phyloP scores from a whole-genome alignment of 2,797 vertebrate species.

The Acanthurus tractus region DNA sequence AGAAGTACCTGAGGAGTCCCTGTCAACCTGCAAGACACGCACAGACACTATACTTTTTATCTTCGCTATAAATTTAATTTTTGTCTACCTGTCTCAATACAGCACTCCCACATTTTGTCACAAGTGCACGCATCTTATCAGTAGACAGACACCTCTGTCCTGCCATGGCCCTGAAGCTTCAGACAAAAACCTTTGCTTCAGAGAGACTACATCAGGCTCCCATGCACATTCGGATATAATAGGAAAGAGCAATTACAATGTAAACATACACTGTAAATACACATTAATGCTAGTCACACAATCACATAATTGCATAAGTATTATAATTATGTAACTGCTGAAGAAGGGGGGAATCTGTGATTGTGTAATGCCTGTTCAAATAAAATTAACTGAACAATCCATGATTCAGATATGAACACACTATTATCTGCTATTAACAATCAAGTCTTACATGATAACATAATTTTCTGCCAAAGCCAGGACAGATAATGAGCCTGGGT shows the following conservation, averaged over 20 bases:
- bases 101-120: neutral
- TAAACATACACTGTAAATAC: neutral
- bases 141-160: neutral
- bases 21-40: constrained; percentile 30
- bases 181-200: neutral
- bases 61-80: neutral
- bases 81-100: neutral
- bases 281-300: neutral
- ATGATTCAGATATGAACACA: too few relatives aligned
- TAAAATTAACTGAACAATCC: too few relatives aligned
- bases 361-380: too few relatives aligned
- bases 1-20: constrained; percentile 29
- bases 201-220: neutral
- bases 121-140: neutral
- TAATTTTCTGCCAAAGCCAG: too few relatives aligned
- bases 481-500: too few relatives aligned
- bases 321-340: neutral
- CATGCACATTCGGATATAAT: neutral
- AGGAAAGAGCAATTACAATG: neutral
- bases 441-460: too few relatives aligned
- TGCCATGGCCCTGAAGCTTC: constrained; percentile 11
- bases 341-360: too few relatives aligned
- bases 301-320: neutral
- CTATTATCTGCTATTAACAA: too few relatives aligned
- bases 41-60: constrained; percentile 1